Evolutionary conservation across 2,113 vertebrate species (phyloP).

Genomic region (Mugil cephalus): DNA sequence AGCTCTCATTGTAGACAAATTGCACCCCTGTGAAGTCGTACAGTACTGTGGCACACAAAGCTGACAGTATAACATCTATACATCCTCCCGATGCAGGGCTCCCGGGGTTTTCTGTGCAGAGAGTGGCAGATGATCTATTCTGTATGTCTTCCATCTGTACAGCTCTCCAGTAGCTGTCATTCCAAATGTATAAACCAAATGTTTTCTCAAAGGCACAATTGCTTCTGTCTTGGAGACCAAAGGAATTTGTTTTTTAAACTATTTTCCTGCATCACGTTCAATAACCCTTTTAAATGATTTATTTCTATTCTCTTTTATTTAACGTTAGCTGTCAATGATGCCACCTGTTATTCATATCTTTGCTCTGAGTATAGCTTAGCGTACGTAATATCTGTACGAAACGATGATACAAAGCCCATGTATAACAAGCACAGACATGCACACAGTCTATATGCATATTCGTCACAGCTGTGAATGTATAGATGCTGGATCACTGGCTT

Average conservation of each 20-base stretch:
- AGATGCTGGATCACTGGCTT: constrained; percentile 23
- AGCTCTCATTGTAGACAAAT: constrained; percentile 29
- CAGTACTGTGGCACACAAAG: constrained; percentile 39
- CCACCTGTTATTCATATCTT: constrained; percentile 31
- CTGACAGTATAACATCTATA: constrained; percentile 20
- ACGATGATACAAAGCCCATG: constrained; percentile 43
- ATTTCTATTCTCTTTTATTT: constrained; percentile 10
- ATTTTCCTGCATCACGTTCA: no score
- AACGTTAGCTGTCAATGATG: not conserved
- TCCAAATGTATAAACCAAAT: constrained; percentile 60
- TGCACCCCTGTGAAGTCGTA: constrained; percentile 33
- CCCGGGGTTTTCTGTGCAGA: constrained; percentile 30
- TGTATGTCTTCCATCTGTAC: constrained; percentile 62
- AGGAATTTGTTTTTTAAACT: no score
- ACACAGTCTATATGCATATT: constrained; percentile 50
- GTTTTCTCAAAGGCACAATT: constrained; percentile 49
- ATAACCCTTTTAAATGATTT: constrained; percentile 21
- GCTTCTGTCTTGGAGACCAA: constrained; percentile 25
- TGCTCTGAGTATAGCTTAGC: constrained; percentile 30
- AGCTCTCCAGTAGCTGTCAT: constrained; percentile 43
- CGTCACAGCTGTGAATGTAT: constrained; percentile 69
- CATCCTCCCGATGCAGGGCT: constrained; percentile 13
- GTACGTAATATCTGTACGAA: constrained; percentile 30
- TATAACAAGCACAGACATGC: constrained; percentile 64
- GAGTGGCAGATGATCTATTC: constrained; percentile 41